phyloP scores from a whole-genome alignment of 2,797 vertebrate species.

The Eulemur albifrons region DNA sequence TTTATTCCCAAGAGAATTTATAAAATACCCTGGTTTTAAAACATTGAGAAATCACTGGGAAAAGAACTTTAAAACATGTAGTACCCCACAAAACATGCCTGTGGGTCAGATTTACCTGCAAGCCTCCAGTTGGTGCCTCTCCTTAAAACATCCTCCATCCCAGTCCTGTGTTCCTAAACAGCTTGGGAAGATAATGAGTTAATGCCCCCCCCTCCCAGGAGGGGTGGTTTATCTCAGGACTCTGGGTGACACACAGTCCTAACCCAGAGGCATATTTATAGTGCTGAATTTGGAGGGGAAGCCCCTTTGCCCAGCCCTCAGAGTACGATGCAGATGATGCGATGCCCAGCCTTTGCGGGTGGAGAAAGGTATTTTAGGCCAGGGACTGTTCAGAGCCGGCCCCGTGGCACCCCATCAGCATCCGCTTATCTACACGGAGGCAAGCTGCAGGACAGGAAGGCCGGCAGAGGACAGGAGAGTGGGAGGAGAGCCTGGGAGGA shows the following conservation, averaged over 20 bases:
- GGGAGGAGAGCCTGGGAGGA: neutral
- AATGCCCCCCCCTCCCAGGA: neutral
- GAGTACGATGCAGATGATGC: neutral
- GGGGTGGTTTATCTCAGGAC: neutral
- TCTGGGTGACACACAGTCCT: neutral
- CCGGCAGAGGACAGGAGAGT: neutral
- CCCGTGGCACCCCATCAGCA: neutral
- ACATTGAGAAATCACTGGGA: neutral
- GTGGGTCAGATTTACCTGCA: neutral
- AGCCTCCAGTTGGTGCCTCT: neutral
- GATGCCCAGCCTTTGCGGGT: rapidly evolving
- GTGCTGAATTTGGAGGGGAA: neutral
- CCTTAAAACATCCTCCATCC: neutral
- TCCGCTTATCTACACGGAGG: neutral
- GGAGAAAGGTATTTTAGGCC: neutral
- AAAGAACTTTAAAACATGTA: neutral
- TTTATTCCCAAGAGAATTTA: neutral
- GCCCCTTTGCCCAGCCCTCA: neutral
- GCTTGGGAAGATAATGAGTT: neutral
- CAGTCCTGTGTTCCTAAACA: neutral
- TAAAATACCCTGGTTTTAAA: neutral
- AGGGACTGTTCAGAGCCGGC: neutral
- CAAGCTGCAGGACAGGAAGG: neutral
- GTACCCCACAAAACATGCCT: neutral
- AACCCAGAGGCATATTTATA: slow-evolving; percentile 48